These are phyloP conservation scores for Papilio aristodemus DNA, from an alignment of 1,140 invertebrate genomes.

Conservation along the genomic window DNA sequence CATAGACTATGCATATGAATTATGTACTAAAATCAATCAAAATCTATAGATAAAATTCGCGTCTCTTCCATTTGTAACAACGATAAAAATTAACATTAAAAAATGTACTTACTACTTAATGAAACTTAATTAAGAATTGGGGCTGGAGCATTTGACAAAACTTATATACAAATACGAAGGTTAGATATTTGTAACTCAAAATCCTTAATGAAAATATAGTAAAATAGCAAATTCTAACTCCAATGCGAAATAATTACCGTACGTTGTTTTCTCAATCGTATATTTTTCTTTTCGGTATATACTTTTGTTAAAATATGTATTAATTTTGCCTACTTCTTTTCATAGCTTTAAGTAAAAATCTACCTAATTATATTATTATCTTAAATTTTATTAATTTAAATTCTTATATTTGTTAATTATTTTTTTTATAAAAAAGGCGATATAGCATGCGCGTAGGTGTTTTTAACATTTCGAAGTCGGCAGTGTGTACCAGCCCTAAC, in stretches of 20 bases:
- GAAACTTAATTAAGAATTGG: not conserved
- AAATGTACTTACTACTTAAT: slow-evolving; percentile 6
- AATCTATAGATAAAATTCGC: not conserved
- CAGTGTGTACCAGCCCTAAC: slow-evolving; percentile 4
- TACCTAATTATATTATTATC: no score
- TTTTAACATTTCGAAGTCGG: not conserved
- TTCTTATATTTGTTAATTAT: no score
- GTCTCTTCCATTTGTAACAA: not conserved
- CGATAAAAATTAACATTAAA: not conserved
- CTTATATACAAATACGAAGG: not conserved
- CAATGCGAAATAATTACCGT: no score
- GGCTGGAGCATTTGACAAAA: not conserved
- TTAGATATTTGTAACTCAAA: not conserved
- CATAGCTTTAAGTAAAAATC: no score
- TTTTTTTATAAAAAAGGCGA: no score
- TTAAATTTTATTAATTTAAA: no score
- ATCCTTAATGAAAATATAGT: not conserved
- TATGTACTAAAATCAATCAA: not conserved
- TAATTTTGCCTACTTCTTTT: no score
- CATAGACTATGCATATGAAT: not conserved
- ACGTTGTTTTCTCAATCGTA: no score
- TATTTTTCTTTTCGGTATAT: no score
- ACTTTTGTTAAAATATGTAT: no score
- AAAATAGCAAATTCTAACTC: no score
- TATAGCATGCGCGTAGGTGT: no score